phyloP scores from a whole-genome alignment of 1,140 invertebrate species.

The Eupeodes corollae region DNA sequence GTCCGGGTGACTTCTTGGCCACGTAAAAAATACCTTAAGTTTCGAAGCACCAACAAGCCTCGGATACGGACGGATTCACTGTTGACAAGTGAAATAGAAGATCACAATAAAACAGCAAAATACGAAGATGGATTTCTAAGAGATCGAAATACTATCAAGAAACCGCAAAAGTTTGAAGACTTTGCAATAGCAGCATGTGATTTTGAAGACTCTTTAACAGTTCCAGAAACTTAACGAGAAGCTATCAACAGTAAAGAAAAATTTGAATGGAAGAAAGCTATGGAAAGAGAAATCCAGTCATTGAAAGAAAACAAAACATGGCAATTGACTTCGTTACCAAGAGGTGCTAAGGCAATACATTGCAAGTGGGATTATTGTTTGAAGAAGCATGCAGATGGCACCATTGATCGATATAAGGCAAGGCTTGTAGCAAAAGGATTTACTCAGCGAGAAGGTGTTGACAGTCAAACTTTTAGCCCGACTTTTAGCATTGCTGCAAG shows the following conservation, averaged over 20 bases:
- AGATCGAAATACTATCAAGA: too few relatives aligned
- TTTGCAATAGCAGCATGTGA: too few relatives aligned
- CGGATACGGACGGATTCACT: too few relatives aligned
- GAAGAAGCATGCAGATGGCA: conserved; percentile 12
- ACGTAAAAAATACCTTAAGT: too few relatives aligned
- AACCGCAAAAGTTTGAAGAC: too few relatives aligned
- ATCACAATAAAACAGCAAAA: too few relatives aligned
- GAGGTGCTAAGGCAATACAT: conserved; percentile 9
- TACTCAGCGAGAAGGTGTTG: conserved; percentile 1
- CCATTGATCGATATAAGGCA: conserved; percentile 4
- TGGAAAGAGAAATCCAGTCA: not conserved
- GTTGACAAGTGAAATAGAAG: too few relatives aligned
- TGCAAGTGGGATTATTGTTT: conserved; percentile 17
- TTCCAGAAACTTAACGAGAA: not conserved
- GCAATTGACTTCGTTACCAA: conserved; percentile 10
- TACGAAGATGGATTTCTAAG: too few relatives aligned
- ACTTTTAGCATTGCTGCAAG: conserved; percentile 25
- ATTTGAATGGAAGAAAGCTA: conserved; percentile 1
- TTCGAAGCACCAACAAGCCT: too few relatives aligned
- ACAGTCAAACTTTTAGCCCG: conserved; percentile 10
- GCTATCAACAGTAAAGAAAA: not conserved
- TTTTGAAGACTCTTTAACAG: too few relatives aligned
- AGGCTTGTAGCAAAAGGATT: conserved; percentile 34
- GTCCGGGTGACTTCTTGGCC: too few relatives aligned
- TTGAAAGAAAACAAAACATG: conserved; percentile 11